phyloP scores from a whole-genome alignment of 2,888 invertebrate species.

The Cephonodes hylas region DNA sequence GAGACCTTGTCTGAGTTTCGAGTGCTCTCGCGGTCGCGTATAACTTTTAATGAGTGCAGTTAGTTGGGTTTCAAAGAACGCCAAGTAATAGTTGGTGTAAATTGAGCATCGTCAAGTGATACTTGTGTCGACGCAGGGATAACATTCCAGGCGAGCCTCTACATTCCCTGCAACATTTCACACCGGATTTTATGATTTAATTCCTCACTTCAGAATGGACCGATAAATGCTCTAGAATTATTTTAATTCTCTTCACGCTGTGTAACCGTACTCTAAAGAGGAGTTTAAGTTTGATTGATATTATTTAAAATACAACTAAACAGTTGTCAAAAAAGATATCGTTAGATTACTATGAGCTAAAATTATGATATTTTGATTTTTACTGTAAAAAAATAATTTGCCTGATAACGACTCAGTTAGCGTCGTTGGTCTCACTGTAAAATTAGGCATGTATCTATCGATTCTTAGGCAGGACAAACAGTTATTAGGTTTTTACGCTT shows the following conservation, averaged over 20 bases:
- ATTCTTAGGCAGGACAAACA: too few species aligned
- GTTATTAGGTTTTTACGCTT: too few species aligned
- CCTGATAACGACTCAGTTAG: too few species aligned
- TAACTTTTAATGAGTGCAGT: constrained; percentile 74
- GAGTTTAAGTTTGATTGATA: not conserved
- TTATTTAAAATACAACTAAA: not conserved
- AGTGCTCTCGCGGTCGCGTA: constrained; percentile 58
- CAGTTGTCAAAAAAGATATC: too few species aligned
- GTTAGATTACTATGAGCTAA: too few species aligned
- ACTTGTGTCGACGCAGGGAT: constrained; percentile 19
- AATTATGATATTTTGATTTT: too few species aligned
- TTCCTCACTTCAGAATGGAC: not conserved
- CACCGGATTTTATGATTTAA: not conserved
- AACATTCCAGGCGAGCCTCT: constrained; percentile 1
- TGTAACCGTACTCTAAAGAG: too few species aligned
- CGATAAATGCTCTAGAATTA: not conserved
- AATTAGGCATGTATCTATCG: too few species aligned
- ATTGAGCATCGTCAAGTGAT: constrained; percentile 42
- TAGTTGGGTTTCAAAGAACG: constrained; percentile 61
- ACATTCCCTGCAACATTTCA: not conserved
- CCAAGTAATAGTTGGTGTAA: constrained; percentile 47
- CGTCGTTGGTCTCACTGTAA: too few species aligned
- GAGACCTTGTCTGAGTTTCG: constrained; percentile 52
- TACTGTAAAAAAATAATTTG: too few species aligned
- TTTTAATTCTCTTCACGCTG: not conserved